phyloP scores from a whole-genome alignment of 2,797 vertebrate genomes.

The Rhynchotus rufescens region DNA sequence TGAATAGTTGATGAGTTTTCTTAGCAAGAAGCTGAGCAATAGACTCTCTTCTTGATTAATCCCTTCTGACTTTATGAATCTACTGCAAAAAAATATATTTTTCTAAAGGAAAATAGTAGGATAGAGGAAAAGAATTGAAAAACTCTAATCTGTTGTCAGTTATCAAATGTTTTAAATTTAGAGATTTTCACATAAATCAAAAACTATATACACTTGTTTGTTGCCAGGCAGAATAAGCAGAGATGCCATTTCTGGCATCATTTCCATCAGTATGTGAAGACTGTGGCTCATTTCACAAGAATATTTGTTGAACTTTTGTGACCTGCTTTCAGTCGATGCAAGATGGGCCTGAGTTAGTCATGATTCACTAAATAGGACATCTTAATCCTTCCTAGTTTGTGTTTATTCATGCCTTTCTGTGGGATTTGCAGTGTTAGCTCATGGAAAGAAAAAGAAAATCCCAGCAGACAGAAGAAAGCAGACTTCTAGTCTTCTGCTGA shows the following conservation, averaged over 20 bases:
- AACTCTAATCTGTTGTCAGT: conserved; percentile 36
- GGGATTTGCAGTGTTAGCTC: conserved; percentile 74
- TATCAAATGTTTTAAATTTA: conserved; percentile 65
- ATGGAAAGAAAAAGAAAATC: conserved; percentile 73
- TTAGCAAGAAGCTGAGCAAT: conserved; percentile 19
- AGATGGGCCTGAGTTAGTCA: conserved; percentile 72
- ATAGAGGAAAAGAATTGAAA: conserved; percentile 52
- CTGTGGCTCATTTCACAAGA: conserved; percentile 73
- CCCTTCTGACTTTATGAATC: conserved; percentile 42
- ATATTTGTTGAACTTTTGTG: conserved; percentile 75
- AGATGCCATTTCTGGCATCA: conserved; percentile 52
- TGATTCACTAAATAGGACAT: conserved; percentile 74
- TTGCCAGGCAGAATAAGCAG: conserved; percentile 59
- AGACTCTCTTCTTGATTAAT: conserved; percentile 28
- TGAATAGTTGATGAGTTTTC: not conserved
- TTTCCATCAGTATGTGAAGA: conserved; percentile 41
- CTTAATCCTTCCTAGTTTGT: conserved; percentile 78
- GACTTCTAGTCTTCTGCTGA: conserved; percentile 70
- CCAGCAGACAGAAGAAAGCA: conserved; percentile 65
- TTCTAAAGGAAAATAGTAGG: conserved; percentile 47
- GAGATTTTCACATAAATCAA: conserved; percentile 54
- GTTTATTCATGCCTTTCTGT: conserved; percentile 78
- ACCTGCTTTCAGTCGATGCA: conserved; percentile 74
- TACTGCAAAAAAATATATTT: conserved; percentile 44
- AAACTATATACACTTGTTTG: conserved; percentile 51